Percentiles rank a stretch among this genome's conserved stretches.
Evolutionary conservation across 2,797 vertebrate genomes (phyloP).

Genomic region (Phylloscopus collybita): DNA sequence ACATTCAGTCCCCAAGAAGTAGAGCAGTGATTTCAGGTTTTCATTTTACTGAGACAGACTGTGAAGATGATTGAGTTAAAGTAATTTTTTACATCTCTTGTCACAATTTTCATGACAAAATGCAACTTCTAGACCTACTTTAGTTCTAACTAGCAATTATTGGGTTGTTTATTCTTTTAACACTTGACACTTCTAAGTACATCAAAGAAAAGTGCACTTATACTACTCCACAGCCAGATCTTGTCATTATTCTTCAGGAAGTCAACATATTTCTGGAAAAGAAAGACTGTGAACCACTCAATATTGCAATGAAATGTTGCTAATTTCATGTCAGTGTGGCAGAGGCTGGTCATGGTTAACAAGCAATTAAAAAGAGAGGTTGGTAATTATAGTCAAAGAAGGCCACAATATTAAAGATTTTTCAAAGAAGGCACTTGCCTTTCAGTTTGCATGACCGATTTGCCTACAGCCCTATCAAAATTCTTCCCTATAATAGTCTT

Average conservation of each 20-base stretch:
- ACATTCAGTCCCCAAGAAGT: background rate
- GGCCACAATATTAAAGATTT: background rate
- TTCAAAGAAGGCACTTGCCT: background rate
- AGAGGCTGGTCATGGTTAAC: background rate
- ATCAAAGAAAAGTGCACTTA: constrained; percentile 43
- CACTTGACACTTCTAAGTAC: constrained; percentile 15
- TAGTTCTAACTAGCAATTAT: constrained; percentile 27
- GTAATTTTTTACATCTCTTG: constrained; percentile 11
- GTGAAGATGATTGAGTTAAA: constrained; percentile 20
- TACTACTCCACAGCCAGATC: background rate
- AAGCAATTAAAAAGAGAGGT: background rate
- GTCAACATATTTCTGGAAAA: background rate
- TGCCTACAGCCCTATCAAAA: background rate
- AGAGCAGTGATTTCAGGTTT: constrained; percentile 3
- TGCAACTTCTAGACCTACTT: constrained; percentile 49
- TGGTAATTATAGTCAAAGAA: background rate
- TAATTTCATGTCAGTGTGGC: background rate
- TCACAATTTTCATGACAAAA: constrained; percentile 41
- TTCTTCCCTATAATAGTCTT: background rate
- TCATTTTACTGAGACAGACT: background rate
- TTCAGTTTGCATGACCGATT: background rate
- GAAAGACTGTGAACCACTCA: background rate
- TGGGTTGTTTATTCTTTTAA: constrained; percentile 41
- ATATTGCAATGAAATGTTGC: background rate
- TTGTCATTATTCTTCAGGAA: constrained; percentile 22